phyloP scores from a whole-genome alignment of 2,888 invertebrate species.

The Drosophila differens region DNA sequence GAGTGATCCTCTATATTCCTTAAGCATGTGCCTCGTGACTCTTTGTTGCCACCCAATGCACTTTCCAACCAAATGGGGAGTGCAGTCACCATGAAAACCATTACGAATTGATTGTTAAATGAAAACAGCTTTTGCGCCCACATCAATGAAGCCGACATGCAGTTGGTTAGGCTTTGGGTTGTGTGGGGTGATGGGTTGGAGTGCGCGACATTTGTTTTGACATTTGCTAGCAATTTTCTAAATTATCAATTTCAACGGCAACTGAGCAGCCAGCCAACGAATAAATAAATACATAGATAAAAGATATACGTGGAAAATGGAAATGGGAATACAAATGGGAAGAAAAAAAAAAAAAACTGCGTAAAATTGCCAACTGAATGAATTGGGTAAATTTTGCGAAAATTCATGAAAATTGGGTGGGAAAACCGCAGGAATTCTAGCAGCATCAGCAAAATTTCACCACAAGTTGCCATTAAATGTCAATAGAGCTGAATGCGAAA shows the following conservation, averaged over 20 bases:
- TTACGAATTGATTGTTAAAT: constrained; percentile 24
- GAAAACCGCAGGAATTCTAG: constrained; percentile 57
- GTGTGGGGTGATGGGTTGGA: no score
- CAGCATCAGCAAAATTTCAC: constrained; percentile 50
- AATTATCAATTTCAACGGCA: constrained; percentile 77
- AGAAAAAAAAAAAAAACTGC: constrained; percentile 3
- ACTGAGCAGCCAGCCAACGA: constrained; percentile 52
- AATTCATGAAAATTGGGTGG: constrained; percentile 43
- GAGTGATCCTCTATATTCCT: neutral
- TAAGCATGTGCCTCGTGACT: no score
- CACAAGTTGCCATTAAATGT: constrained; percentile 78
- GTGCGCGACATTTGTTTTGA: constrained; percentile 47
- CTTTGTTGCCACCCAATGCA: neutral
- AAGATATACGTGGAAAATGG: constrained; percentile 57
- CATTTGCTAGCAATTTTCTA: constrained; percentile 74
- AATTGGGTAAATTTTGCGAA: constrained; percentile 59
- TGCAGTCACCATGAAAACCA: constrained; percentile 5
- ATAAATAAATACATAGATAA: constrained; percentile 69
- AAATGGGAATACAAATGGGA: constrained; percentile 51
- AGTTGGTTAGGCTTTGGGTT: neutral
- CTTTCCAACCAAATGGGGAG: neutral
- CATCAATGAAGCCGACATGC: constrained; percentile 26
- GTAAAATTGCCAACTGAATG: constrained; percentile 64
- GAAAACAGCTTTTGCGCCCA: neutral
- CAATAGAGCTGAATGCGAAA: constrained; percentile 59